Base-by-base conservation (phyloP, 2,888 invertebrate genomes). In the Stenodera caucasica region DNA sequence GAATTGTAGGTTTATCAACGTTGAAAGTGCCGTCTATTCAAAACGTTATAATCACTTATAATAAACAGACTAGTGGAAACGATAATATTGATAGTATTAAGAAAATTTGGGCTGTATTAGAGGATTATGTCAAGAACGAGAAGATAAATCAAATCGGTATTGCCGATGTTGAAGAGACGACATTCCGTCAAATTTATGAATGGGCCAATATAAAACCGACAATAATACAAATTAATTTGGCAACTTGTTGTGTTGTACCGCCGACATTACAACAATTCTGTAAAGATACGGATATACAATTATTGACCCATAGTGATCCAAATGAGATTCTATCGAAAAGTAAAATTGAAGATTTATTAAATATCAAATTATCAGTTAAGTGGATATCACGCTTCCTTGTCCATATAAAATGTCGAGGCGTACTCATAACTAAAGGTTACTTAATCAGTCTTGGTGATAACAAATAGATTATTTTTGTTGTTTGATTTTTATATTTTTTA, bases 261-360 rank as follows among this genome's bases (percentile, higher is more conserved):
- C 91, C 94, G 1, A 88, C 92, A 2, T 84, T 98, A 67, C 91
- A 94, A 78, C 87, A 89, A 66, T 98, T 94, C 82, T 95, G 98
- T 64, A 91, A 92, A 71, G 89, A 91, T 67, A 89, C 96, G 73
- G 93, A 94, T 74, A 90, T 99, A 63, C 96, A 96, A 77, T 82
- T 99, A 37, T 84, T 98, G 23, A 98, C 98, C 0, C 98, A 99
- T 78, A 95, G 92, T 73, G 98, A 99, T 81, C 94, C 96, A 0
- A 88, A 88, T 76, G 91, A 85, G 75, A 83, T 86, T 67, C 74
- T 86, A 60, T 82, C 86, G 33, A 78, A 82, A 58, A 84, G 84
- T 18, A 82, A 83, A 6, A 80, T 86, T 60, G 85, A 83, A 61
- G 84, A 87, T 18, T 82, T 92, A 61, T 83, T 85, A 63, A 82